Conservation (phyloP, 2,797 vertebrate genomes). For the Sus cebifrons region DNA sequence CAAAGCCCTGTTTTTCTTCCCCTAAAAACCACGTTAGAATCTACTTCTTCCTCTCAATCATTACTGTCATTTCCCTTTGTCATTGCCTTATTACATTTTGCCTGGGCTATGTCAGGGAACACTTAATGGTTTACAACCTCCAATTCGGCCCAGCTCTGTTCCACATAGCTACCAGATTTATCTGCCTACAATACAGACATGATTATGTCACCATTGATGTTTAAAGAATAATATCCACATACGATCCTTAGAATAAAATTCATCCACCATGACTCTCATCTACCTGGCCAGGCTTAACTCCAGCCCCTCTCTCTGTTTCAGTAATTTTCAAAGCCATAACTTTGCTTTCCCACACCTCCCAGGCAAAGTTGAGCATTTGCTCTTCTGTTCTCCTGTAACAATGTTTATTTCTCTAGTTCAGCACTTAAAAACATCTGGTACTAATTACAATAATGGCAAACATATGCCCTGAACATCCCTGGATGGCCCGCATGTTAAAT, state of each 20-base stretch:
- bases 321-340: not conserved
- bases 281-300: not conserved
- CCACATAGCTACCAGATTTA: not conserved
- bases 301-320: not conserved
- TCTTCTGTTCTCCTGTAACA: not conserved
- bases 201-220: not conserved
- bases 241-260: not conserved
- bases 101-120: not conserved
- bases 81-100: not conserved
- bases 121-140: not conserved
- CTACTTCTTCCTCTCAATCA: not conserved
- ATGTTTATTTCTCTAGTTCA: constrained; percentile 55
- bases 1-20: not conserved
- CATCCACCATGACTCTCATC: not conserved
- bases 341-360: not conserved
- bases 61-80: not conserved
- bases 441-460: constrained; percentile 72
- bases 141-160: not conserved
- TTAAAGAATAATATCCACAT: not conserved
- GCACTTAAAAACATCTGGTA: constrained; percentile 76
- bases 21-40: not conserved
- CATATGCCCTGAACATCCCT: constrained; percentile 54
- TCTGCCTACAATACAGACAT: not conserved
- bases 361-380: not conserved
- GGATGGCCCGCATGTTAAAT: constrained; percentile 46